phyloP scores from a whole-genome alignment of 2,797 vertebrate genomes.

The Aselliscus stoliczkanus region DNA sequence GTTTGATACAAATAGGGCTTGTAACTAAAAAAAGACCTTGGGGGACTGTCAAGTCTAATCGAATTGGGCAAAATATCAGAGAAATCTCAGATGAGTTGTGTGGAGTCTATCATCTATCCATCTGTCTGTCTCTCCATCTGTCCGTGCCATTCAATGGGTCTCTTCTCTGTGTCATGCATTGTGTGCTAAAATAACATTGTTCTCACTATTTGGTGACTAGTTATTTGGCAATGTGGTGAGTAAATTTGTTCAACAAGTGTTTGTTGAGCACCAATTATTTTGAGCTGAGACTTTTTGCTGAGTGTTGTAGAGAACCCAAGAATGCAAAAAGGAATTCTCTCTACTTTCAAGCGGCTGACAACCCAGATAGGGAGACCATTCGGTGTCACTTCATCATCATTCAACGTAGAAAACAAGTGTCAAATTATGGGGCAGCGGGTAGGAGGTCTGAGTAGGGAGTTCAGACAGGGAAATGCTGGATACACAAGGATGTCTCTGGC shows the following conservation, averaged over 20 bases:
- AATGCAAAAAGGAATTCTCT: not conserved
- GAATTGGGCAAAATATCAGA: not conserved
- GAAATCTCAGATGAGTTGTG: not conserved
- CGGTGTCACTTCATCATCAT: not conserved
- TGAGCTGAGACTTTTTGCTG: not conserved
- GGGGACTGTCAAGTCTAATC: not conserved
- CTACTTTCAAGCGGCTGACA: not conserved
- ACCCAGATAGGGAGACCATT: not conserved
- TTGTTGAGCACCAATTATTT: not conserved
- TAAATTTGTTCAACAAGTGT: conserved; percentile 45
- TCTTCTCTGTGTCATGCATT: not conserved
- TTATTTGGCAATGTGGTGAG: not conserved
- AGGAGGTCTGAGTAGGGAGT: not conserved
- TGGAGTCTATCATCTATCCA: not conserved
- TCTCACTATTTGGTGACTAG: not conserved
- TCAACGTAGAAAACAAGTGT: not conserved
- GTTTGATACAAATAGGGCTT: not conserved
- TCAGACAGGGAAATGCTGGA: not conserved
- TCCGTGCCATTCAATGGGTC: not conserved
- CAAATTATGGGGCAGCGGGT: not conserved
- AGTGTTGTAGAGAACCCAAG: not conserved
- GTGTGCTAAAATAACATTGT: not conserved
- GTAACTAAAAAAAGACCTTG: not conserved
- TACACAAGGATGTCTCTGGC: not conserved
- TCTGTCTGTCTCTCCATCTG: not conserved